Percentiles rank a stretch among this genome's conserved stretches.
These are phyloP conservation scores for Psettodes erumei DNA, from an alignment of 2,113 vertebrate species.

Conservation along the genomic window DNA sequence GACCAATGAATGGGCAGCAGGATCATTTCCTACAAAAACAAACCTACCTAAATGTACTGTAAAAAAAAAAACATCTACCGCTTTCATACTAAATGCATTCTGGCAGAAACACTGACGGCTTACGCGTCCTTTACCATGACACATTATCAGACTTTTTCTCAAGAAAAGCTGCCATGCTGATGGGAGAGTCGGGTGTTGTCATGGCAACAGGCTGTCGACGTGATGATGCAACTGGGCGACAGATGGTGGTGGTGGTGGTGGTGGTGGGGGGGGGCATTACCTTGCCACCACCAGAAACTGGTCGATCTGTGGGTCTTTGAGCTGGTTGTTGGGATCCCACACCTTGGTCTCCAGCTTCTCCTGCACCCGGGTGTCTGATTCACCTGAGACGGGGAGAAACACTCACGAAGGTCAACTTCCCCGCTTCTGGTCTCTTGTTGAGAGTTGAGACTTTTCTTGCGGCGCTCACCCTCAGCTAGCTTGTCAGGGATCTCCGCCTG, in stretches of 20 bases:
- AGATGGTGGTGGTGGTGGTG: too few species aligned
- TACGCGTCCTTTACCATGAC: too few species aligned
- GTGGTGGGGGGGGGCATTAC: slow-evolving; percentile 81
- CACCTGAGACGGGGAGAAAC: slow-evolving; percentile 73
- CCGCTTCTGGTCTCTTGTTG: too few species aligned
- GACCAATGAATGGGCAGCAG: background rate
- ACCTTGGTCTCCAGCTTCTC: slow-evolving; percentile 95
- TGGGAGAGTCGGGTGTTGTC: slow-evolving; percentile 17
- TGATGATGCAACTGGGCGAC: slow-evolving; percentile 14
- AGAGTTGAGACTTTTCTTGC: too few species aligned
- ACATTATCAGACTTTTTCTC: slow-evolving; percentile 8
- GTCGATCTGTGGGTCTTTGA: slow-evolving; percentile 95
- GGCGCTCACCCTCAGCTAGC: slow-evolving; percentile 85
- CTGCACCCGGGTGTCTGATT: slow-evolving; percentile 88
- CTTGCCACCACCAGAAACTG: slow-evolving; percentile 95
- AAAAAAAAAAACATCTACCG: background rate
- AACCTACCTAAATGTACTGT: background rate
- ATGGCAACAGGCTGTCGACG: slow-evolving; percentile 49
- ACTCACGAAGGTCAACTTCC: background rate
- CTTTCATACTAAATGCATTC: too few species aligned
- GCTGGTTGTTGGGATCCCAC: slow-evolving; percentile 93
- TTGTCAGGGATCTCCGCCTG: slow-evolving; percentile 95
- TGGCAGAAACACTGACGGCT: too few species aligned
- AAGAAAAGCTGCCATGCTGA: slow-evolving; percentile 14
- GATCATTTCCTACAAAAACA: slow-evolving; percentile 29